Evolutionary conservation across 2,113 vertebrate species (phyloP).

Genomic region (Vicugna pacos): DNA sequence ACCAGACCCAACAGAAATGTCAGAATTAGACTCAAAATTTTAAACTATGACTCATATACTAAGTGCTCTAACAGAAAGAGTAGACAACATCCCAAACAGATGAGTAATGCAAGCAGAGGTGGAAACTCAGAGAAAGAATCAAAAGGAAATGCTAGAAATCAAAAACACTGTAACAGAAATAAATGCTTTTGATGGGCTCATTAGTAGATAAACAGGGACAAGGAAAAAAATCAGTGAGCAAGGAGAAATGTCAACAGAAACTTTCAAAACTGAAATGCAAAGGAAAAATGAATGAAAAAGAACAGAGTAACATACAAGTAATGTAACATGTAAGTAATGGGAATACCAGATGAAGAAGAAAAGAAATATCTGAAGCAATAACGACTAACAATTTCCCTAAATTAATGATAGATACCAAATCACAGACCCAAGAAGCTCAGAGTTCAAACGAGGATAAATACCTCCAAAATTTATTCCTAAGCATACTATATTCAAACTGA

Average conservation of each 20-base stretch:
- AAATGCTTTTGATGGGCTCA: background rate
- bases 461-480: background rate
- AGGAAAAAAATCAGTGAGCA: background rate
- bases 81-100: background rate
- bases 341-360: background rate
- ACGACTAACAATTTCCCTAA: background rate
- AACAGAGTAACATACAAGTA: background rate
- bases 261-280: background rate
- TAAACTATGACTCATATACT: background rate
- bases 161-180: background rate
- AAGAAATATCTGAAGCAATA: background rate
- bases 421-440: background rate
- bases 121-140: background rate
- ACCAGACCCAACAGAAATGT: background rate
- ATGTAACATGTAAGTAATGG: background rate
- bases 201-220: background rate
- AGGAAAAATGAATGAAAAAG: background rate
- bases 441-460: background rate
- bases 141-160: background rate
- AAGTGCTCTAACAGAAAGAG: background rate
- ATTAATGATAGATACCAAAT: background rate
- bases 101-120: background rate
- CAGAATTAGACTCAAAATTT: background rate
- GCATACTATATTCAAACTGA: background rate
- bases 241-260: background rate